Conservation (phyloP, 1,140 invertebrate species). For the Drosophila rufa region DNA sequence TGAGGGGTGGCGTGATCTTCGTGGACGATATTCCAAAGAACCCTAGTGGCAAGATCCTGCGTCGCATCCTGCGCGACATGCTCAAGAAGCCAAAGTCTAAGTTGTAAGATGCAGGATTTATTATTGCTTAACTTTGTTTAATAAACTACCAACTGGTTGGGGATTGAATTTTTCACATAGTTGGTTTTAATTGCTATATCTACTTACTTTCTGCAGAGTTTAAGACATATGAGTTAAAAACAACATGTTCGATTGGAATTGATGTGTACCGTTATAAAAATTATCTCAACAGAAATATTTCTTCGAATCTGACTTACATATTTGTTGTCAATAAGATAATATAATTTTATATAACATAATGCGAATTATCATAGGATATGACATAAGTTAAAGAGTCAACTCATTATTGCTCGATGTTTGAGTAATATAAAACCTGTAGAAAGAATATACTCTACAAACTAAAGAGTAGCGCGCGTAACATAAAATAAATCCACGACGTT, state of each 20-base stretch:
- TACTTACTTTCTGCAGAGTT: too few relatives aligned
- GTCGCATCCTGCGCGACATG: constrained; percentile 86
- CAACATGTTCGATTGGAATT: too few relatives aligned
- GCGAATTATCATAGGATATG: too few relatives aligned
- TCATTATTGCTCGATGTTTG: too few relatives aligned
- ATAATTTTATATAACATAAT: too few relatives aligned
- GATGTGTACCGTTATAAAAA: too few relatives aligned
- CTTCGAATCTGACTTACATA: too few relatives aligned
- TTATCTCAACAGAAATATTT: too few relatives aligned
- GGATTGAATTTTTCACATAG: constrained; percentile 45
- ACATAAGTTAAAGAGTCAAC: too few relatives aligned
- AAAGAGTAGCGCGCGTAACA: constrained; percentile 18
- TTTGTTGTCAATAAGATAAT: too few relatives aligned
- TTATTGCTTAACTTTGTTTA: constrained; percentile 66
- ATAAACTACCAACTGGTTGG: constrained; percentile 68
- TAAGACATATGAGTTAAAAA: too few relatives aligned
- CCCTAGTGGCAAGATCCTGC: constrained; percentile 89
- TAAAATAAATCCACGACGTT: constrained; percentile 29
- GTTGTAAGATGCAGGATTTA: constrained; percentile 71
- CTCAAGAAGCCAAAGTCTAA: constrained; percentile 80
- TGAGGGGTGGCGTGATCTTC: constrained; percentile 89
- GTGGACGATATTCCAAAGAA: constrained; percentile 89
- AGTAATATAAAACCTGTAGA: too few relatives aligned
- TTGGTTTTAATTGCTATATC: constrained; percentile 6
- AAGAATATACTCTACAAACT: not conserved